These are phyloP conservation scores for Antennarius maculatus DNA, from an alignment of 2,797 vertebrate species.

Conservation along the genomic window DNA sequence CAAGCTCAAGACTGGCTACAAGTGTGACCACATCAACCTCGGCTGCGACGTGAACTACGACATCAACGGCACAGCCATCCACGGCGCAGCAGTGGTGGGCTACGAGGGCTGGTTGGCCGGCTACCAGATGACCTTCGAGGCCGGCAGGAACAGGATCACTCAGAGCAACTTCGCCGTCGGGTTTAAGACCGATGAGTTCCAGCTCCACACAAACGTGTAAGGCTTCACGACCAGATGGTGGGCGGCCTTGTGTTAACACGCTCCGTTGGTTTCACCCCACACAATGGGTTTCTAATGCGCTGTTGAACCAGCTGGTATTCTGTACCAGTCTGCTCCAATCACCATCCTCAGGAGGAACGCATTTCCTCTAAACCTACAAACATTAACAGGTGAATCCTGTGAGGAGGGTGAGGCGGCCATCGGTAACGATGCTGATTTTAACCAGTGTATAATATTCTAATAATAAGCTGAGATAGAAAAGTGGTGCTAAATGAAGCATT, in stretches of 20 bases:
- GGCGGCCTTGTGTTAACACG: conserved; percentile 68
- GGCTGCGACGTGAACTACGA: conserved; percentile 96
- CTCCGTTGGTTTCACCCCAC: not conserved
- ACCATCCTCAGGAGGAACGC: too few species aligned
- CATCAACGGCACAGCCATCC: conserved; percentile 92
- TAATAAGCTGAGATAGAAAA: too few species aligned
- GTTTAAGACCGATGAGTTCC: conserved; percentile 96
- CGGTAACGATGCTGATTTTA: too few species aligned
- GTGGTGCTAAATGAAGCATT: too few species aligned
- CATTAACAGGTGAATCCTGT: too few species aligned
- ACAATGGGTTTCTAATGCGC: too few species aligned
- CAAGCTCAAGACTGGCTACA: conserved; percentile 93
- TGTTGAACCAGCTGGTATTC: not conserved
- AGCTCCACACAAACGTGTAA: conserved; percentile 98
- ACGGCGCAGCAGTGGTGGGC: conserved; percentile 89
- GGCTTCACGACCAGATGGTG: conserved; percentile 1
- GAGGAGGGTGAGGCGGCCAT: too few species aligned
- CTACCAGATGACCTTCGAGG: conserved; percentile 97
- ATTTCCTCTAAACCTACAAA: too few species aligned
- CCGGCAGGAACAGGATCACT: conserved; percentile 90
- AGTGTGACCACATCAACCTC: conserved; percentile 93
- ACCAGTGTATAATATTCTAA: too few species aligned
- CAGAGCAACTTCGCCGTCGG: conserved; percentile 99
- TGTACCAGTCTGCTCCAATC: not conserved
- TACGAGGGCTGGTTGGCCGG: conserved; percentile 97